Conservation (phyloP, 1,140 invertebrate genomes). For the Drosophila watanabei region DNA sequence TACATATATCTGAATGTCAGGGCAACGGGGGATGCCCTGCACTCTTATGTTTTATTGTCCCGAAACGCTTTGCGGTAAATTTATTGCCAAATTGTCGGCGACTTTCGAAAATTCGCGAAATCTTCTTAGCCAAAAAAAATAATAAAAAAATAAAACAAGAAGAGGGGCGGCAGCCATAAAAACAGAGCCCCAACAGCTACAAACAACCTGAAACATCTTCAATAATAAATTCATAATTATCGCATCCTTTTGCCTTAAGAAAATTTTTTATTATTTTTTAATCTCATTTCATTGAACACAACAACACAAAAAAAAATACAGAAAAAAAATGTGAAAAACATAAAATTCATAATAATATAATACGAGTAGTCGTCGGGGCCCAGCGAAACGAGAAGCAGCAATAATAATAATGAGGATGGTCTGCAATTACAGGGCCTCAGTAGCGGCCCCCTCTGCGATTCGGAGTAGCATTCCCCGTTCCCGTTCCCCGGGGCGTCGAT, state of each 20-base stretch:
- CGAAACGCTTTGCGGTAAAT: conserved; percentile 72
- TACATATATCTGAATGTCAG: not conserved
- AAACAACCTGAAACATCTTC: conserved; percentile 49
- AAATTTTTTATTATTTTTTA: conserved; percentile 82
- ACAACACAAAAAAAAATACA: conserved; percentile 21
- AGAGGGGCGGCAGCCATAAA: conserved; percentile 50
- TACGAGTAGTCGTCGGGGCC: conserved; percentile 38
- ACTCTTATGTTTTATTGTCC: conserved; percentile 79
- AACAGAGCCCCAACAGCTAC: conserved; percentile 28
- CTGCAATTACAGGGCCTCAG: conserved; percentile 51
- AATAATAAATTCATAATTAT: conserved; percentile 83
- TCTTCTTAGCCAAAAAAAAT: conserved; percentile 32
- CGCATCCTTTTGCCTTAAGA: conserved; percentile 74
- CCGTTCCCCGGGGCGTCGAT: conserved; percentile 35
- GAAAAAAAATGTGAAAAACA: conserved; percentile 27
- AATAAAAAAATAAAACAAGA: not conserved
- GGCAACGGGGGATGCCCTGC: conserved; percentile 46
- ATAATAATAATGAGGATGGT: conserved; percentile 45
- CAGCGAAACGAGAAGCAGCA: conserved; percentile 37
- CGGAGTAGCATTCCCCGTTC: not conserved
- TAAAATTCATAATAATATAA: conserved; percentile 68
- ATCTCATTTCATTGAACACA: conserved; percentile 66
- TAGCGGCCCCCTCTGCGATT: conserved; percentile 50
- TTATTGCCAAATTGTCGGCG: conserved; percentile 80
- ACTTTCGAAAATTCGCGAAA: conserved; percentile 73